These are phyloP conservation scores for Hypomesus transpacificus DNA, from an alignment of 2,113 vertebrate species.

Conservation along the genomic window DNA sequence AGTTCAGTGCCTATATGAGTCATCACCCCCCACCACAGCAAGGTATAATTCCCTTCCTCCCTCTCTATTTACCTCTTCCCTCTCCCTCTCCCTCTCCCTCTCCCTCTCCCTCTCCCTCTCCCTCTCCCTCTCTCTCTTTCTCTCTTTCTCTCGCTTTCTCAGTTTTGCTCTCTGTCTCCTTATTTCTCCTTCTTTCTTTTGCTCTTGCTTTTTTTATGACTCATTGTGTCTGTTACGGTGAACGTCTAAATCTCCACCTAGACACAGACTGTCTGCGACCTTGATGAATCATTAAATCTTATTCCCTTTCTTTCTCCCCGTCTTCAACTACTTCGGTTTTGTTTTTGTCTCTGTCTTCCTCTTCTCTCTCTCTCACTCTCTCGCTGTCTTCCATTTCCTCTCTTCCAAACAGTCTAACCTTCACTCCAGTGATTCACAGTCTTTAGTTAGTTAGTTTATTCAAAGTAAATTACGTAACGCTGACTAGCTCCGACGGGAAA, in stretches of 20 bases:
- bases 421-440: background rate
- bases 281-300: conserved; percentile 51
- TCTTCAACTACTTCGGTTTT: conserved; percentile 15
- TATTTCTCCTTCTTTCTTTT: conserved; percentile 31
- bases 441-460: background rate
- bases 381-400: conserved; percentile 10
- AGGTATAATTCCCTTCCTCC: background rate
- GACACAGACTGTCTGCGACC: conserved; percentile 60
- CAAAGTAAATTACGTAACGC: too few species aligned
- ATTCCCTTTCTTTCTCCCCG: background rate
- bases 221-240: conserved; percentile 36
- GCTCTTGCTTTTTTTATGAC: background rate
- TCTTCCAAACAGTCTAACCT: background rate
- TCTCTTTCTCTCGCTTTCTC: background rate
- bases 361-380: conserved; percentile 25
- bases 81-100: background rate
- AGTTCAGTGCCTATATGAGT: conserved; percentile 48
- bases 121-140: background rate
- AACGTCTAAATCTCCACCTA: conserved; percentile 57
- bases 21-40: conserved; percentile 50
- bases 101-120: too few species aligned
- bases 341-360: conserved; percentile 36
- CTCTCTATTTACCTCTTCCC: background rate
- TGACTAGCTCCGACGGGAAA: too few species aligned
- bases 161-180: conserved; percentile 15